Evolutionary conservation across 2,888 invertebrate genomes (phyloP), one percentile per base, ranked within the genome.

Genomic region (Drosophila setosimentum): DNA sequence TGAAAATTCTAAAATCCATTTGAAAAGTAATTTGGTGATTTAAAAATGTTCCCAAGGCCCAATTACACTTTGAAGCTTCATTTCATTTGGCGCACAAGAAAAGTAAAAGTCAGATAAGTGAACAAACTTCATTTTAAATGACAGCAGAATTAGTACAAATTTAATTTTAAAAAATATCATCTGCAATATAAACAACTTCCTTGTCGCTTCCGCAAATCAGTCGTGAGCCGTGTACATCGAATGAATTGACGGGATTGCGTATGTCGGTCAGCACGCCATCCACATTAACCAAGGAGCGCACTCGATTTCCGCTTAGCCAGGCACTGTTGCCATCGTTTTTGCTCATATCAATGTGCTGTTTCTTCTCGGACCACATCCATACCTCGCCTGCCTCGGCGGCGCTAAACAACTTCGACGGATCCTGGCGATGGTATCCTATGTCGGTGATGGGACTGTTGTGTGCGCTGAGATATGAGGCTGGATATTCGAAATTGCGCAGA

Each of bases 281-380:
- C 0, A 93, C 91, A 73, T 82, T 87, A 55, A 92, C 93, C 50
- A 95, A 93, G 71, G 94, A 94, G 84, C 96, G 96, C 29, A 96
- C 95, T 54, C 96, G 95, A 77, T 96, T 95, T 18, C 94, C 94
- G 3, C 95, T 95, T 83, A 97, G 93, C 96, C 96, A 97, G 0
- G 95, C 94, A 76, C 95, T 94, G 4, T 91, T 83, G 16, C 87
- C 87, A 33, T 90, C 87, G 35, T 71, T 69, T 3, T 82, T 67
- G 11, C 55, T 73, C 0, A 79, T 42, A 45, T 92, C 90, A 32
- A 81, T 76, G 35, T 94, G 93, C 0, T 92, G 90, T 73, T 95
- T 95, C 87, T 95, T 95, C 87, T 96, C 95, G 74, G 96, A 96
- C 98, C 98, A 98, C 90, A 98, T 97, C 97, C 98, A 98, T 4